Base-by-base conservation (phyloP, 1,140 invertebrate genomes). In the Hyphantria cunea region DNA sequence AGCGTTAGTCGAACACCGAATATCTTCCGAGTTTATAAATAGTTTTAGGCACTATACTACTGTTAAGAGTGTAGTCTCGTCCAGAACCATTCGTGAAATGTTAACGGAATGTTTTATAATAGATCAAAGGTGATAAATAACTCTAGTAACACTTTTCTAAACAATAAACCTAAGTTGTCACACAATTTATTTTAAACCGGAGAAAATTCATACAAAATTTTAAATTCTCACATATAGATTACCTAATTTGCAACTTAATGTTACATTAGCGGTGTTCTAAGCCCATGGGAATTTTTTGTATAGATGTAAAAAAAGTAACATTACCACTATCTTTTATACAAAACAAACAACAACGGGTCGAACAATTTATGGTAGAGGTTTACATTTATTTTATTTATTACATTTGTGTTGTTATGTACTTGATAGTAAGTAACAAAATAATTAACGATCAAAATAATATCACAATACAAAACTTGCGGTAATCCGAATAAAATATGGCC, bases 171-270 rank as follows among this genome's bases (percentile, higher is more conserved):
- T 52, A 12, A 11, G 10, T 37, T 63, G 53, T 56, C 53, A 51
- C 53, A 56, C 47, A 47, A 51, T 25, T 64, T 41, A 37, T 53
- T 56, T 42, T 41, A 50, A 69, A 66, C 63, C 70, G 68, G 70
- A 60, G 55, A 74, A 75, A 81, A 78, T 70, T 71, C 52, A 74
- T 72, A 72, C 39, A 70, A 67, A n/a, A 71, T 76, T 64, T 56
- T 15, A 72, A 72, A 12, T 89, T 89, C 86, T 70, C 86, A 87
- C 86, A 87, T 84, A 83, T 70, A 78, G 74, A 87, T 82, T 74
- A 76, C 73, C 78, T 87, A 81, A 84, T 86, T 86, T 86, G 76
- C 80, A 86, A 78, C 64, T 81, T 78, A 89, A 87, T 86, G 84
- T 78, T 72, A 64, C 70, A 84, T 86, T 81, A 81, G 69, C 66